Evolutionary conservation across 2,113 vertebrate genomes (phyloP), one percentile per base, ranked within the genome.

Genomic region (Anoura caudifer): DNA sequence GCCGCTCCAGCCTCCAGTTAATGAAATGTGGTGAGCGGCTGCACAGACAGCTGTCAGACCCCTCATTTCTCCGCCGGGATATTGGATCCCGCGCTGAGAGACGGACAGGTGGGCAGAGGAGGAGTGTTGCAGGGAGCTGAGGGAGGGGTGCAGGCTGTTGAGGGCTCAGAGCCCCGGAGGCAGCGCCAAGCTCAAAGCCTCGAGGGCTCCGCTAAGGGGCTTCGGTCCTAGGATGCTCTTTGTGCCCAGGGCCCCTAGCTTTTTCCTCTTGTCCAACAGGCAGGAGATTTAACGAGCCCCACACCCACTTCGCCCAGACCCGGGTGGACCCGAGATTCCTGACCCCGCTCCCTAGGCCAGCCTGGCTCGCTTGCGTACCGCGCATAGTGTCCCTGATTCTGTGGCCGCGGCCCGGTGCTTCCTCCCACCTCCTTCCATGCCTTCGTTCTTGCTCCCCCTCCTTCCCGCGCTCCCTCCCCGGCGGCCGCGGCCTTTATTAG

Each of bases 401-500:
- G 91, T 61, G 28, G 91, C 82, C 38, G 61, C 38, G 9, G 89
- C 91, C 94, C 2, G 24, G 67, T 43, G 83, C 83, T 96, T 90
- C 89, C 95, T 87, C 73, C 91, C 89, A 76, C 82, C 86, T 90
- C 90, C 76, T 92, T 93, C 50, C 89, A 63, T 91, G 61, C 59
- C 76, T 95, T 93, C 83, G 45, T 65, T 63, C 90, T 83, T 56
- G 76, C 96, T 97, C 96, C 96, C 97, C 95, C 98, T 97, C 95
- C 96, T 92, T 84, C 41, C 80, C 33, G 63, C 69, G 47, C 96
- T 98, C 95, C 98, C 98, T 98, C 97, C 98, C 98, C 97, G 84
- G 98, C 97, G 97, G 98, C 98, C 98, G 98, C 97, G 98, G 98
- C 98, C 97, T 98, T 98, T 98, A 98, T 98, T 98, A 98, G 91